A percentile compares a stretch with the other conserved stretches of the same genome.
Evolutionary conservation across 2,888 invertebrate genomes (phyloP).

Genomic region (Ophraella communa): DNA sequence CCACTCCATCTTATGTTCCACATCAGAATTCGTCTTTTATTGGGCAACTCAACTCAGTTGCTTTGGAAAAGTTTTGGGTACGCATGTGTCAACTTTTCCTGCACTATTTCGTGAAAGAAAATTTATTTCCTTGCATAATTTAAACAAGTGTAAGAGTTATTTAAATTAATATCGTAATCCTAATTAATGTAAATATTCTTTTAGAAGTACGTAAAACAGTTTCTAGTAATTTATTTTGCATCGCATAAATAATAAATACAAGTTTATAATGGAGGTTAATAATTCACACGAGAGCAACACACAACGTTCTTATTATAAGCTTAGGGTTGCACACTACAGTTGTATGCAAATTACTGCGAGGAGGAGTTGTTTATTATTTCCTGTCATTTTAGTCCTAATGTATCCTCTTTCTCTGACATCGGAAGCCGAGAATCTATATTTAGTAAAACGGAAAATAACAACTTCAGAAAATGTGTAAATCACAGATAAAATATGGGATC

Average conservation of each 20-base stretch:
- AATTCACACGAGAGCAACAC: constrained; percentile 32
- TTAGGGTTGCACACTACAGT: constrained; percentile 33
- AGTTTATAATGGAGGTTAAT: constrained; percentile 29
- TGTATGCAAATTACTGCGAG: constrained; percentile 35
- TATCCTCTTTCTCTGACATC: constrained; percentile 31
- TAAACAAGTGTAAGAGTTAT: no score
- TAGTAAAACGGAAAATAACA: constrained; percentile 34
- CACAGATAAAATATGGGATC: constrained; percentile 17
- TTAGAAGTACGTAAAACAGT: not conserved
- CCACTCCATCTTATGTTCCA: no score
- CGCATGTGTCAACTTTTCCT: no score
- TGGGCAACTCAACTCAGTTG: no score
- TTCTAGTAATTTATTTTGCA: constrained; percentile 15
- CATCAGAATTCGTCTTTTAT: no score
- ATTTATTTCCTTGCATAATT: no score
- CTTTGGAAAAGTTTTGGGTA: no score
- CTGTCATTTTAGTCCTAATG: constrained; percentile 38
- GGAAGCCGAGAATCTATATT: constrained; percentile 38
- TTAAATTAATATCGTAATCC: no score
- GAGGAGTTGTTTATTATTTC: constrained; percentile 42
- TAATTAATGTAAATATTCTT: no score
- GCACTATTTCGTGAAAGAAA: no score
- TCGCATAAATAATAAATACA: constrained; percentile 19
- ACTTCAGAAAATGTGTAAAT: constrained; percentile 31
- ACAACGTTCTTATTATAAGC: constrained; percentile 31